A percentile compares a stretch with the other conserved stretches of the same genome.
These are phyloP conservation scores for Pogonomyrmex californicus DNA, from an alignment of 1,140 invertebrate genomes.

Conservation along the genomic window DNA sequence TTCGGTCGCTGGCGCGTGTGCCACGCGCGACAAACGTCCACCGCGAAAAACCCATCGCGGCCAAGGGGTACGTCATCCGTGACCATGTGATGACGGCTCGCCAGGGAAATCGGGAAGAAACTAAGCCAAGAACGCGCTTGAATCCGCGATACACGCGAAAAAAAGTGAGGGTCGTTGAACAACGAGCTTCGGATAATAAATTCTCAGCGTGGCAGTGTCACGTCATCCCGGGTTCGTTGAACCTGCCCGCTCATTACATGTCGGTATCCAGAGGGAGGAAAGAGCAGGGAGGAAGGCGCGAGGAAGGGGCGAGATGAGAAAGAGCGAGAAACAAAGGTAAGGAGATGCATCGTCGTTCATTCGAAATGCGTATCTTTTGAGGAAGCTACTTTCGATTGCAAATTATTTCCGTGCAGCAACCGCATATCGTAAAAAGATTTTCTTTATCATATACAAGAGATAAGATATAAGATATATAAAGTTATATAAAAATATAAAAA, in stretches of 20 bases:
- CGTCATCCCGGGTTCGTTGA: conserved; percentile 79
- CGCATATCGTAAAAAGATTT: not conserved
- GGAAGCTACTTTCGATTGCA: conserved; percentile 1
- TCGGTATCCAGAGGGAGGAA: conserved; percentile 65
- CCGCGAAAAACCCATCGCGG: conserved; percentile 34
- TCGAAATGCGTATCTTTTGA: conserved; percentile 26
- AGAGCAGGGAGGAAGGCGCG: conserved; percentile 6
- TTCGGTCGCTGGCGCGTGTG: not conserved
- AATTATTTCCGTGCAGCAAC: not conserved
- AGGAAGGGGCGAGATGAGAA: conserved; percentile 36
- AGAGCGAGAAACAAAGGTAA: conserved; percentile 37
- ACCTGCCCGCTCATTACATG: conserved; percentile 62
- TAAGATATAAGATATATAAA: not conserved
- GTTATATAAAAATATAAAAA: too few species aligned
- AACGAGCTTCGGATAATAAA: conserved; percentile 80
- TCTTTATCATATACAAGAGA: not conserved
- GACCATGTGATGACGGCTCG: conserved; percentile 46
- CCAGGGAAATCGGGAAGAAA: conserved; percentile 65
- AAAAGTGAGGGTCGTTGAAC: conserved; percentile 75
- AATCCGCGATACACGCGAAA: conserved; percentile 56
- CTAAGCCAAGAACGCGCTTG: conserved; percentile 51
- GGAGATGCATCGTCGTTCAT: conserved; percentile 18
- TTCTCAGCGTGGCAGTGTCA: conserved; percentile 80
- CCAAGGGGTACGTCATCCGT: conserved; percentile 39
- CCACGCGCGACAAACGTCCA: conserved; percentile 28